Percentiles rank a stretch among this genome's conserved stretches.
Conservation (phyloP, 2,797 vertebrate genomes). For the Cynopterus sphinx region DNA sequence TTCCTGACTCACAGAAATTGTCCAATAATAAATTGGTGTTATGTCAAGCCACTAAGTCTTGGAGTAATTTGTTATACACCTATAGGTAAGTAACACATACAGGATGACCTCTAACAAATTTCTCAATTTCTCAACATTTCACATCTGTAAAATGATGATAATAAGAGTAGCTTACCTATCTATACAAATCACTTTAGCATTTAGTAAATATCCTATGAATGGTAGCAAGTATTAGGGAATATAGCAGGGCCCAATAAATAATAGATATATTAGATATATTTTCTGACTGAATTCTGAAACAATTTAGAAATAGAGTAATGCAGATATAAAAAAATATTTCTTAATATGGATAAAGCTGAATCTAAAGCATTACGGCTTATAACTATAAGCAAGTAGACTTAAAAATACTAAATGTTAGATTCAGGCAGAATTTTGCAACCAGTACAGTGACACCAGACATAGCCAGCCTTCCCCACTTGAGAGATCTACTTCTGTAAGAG, state of each 20-base stretch:
- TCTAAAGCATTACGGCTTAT: background rate
- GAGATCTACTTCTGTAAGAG: background rate
- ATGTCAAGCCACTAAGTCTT: background rate
- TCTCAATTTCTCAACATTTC: background rate
- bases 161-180: background rate
- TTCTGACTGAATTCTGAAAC: background rate
- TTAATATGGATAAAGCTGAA: background rate
- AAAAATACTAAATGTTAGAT: background rate
- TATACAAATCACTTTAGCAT: background rate
- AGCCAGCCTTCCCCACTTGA: background rate
- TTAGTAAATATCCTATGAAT: background rate
- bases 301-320: background rate
- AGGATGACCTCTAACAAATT: background rate
- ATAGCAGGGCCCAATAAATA: background rate
- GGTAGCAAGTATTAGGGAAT: background rate
- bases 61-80: background rate
- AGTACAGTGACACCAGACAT: background rate
- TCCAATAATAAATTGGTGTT: background rate
- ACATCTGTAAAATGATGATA: background rate
- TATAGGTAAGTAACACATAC: background rate
- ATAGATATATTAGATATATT: background rate
- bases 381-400: background rate
- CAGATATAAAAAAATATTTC: background rate
- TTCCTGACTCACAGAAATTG: background rate
- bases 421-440: background rate